Conservation (phyloP, 1,140 invertebrate species). For the Conus ventricosus region DNA sequence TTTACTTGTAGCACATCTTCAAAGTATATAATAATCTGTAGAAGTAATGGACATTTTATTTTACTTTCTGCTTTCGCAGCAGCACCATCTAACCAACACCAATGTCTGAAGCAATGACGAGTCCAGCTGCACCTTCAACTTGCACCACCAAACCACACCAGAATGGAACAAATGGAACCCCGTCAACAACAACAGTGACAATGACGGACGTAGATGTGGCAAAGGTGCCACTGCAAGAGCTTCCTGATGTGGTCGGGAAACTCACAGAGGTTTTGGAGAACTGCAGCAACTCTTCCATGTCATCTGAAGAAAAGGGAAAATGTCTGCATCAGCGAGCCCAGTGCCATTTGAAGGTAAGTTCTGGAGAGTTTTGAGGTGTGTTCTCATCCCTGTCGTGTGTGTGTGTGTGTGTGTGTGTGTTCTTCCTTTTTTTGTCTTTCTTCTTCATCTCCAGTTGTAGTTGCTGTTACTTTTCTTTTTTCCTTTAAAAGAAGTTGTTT, state of each 20-base stretch:
- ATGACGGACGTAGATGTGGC: not conserved
- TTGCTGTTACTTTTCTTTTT: too few relatives aligned
- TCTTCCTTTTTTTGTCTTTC: too few relatives aligned
- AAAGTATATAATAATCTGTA: too few relatives aligned
- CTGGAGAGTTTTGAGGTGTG: too few relatives aligned
- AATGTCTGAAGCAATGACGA: not conserved
- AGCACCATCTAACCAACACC: not conserved
- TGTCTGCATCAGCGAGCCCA: slow-evolving; percentile 26
- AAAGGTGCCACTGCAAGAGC: not conserved
- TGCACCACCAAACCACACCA: not conserved
- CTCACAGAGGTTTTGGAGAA: not conserved
- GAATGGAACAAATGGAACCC: not conserved
- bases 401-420: too few relatives aligned
- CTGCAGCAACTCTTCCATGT: not conserved
- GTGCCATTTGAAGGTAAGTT: slow-evolving; percentile 19
- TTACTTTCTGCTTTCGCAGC: too few relatives aligned
- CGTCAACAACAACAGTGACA: not conserved
- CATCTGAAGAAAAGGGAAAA: slow-evolving; percentile 3
- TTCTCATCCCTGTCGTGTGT: too few relatives aligned
- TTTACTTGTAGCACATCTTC: too few relatives aligned
- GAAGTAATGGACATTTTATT: too few relatives aligned
- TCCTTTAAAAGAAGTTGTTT: too few relatives aligned
- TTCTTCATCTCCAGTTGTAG: too few relatives aligned
- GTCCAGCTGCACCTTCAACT: not conserved
- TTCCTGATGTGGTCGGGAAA: not conserved